These are phyloP conservation scores for Polyommatus iphigenia DNA, from an alignment of 2,888 invertebrate species.

Conservation along the genomic window DNA sequence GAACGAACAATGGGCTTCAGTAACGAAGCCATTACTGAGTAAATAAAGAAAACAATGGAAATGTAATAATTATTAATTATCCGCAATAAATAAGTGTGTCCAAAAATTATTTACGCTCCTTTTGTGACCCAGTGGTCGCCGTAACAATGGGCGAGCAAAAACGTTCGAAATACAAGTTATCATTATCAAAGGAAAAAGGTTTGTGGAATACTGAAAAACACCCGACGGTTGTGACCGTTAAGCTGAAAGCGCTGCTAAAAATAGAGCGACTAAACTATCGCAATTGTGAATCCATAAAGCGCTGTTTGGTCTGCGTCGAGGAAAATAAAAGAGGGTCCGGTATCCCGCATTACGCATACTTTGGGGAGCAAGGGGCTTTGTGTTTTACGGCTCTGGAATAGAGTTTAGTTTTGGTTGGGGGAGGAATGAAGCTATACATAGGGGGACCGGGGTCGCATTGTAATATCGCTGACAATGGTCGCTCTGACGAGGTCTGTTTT, in stretches of 20 bases:
- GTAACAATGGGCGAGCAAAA: constrained; percentile 1
- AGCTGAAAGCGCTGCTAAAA: constrained; percentile 56
- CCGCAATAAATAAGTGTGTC: constrained; percentile 17
- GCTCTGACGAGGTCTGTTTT: constrained; percentile 69
- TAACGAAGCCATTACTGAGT: not conserved
- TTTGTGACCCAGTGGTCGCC: constrained; percentile 10
- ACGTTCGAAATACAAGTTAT: constrained; percentile 63
- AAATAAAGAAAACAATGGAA: constrained; percentile 14
- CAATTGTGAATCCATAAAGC: constrained; percentile 49
- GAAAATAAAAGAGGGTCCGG: constrained; percentile 69
- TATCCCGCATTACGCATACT: constrained; percentile 57
- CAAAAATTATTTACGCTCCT: constrained; percentile 19
- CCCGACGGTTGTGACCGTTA: constrained; percentile 46
- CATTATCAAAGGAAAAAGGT: constrained; percentile 45
- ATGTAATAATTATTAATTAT: constrained; percentile 25
- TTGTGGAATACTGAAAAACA: constrained; percentile 63
- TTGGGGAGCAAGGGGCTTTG: constrained; percentile 41
- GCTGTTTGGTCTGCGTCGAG: constrained; percentile 57
- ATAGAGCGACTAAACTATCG: not conserved
- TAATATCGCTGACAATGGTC: constrained; percentile 71
- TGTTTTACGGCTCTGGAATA: constrained; percentile 31
- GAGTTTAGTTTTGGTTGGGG: constrained; percentile 42
- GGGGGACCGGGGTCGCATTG: constrained; percentile 72
- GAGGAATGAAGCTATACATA: constrained; percentile 64
- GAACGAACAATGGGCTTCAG: constrained; percentile 5